Percentiles rank a stretch among this genome's conserved stretches.
Conservation (phyloP, 2,797 vertebrate species). For the Balearica regulorum region DNA sequence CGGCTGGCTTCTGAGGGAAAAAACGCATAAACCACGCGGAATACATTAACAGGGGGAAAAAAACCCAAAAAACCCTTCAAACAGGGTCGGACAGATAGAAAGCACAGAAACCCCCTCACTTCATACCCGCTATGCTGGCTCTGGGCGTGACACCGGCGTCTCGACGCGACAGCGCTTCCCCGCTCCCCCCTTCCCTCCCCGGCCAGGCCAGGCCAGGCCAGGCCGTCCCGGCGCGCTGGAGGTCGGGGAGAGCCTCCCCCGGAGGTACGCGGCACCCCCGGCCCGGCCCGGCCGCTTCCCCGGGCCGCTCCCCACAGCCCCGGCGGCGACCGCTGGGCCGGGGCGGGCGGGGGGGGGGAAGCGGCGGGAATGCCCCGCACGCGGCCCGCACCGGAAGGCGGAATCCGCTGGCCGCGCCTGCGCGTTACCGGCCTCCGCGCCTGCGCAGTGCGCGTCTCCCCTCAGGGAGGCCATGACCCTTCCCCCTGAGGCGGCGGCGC, state of each 20-base stretch:
- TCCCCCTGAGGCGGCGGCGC: too few relatives aligned
- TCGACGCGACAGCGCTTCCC: background rate
- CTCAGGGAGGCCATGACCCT: too few relatives aligned
- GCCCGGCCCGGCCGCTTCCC: background rate
- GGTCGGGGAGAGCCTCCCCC: background rate
- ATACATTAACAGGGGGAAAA: background rate
- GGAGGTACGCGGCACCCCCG: background rate
- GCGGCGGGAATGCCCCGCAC: background rate
- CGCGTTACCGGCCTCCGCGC: background rate
- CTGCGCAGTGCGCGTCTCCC: background rate
- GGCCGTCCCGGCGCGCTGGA: background rate
- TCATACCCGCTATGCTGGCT: background rate
- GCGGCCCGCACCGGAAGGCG: background rate
- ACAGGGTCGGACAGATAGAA: accelerated
- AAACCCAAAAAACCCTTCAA: accelerated
- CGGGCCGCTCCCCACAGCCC: background rate
- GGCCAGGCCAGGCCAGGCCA: background rate
- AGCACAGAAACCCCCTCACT: too few relatives aligned
- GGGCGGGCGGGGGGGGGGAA: background rate
- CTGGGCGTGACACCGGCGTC: background rate
- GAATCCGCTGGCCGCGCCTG: background rate
- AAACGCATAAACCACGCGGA: background rate
- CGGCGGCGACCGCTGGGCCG: background rate
- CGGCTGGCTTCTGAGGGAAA: too few relatives aligned
- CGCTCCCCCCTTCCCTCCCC: background rate